Base-by-base conservation (phyloP, 1,140 invertebrate genomes). In the Drosophila elegans region DNA sequence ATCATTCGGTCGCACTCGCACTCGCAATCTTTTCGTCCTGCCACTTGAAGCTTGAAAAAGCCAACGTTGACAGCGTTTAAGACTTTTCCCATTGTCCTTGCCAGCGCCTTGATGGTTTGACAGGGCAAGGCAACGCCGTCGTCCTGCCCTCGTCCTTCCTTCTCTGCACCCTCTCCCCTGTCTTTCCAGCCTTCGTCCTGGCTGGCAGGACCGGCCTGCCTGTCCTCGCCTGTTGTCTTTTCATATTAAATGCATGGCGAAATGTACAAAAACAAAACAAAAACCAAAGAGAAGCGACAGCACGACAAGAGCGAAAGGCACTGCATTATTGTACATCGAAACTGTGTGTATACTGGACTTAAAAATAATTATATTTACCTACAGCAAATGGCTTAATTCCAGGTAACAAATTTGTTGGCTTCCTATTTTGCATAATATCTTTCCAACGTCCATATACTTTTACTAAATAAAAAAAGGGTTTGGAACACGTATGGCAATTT, bases 51-150 rank as follows among this genome's bases (percentile, higher is more conserved):
- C 72, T 68, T 68, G 74, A 88, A 88, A 88, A 89, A 89, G 83
- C 79, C 79, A 88, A 89, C 83, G 84, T 83, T 89, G 83, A 88
- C 84, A 88, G 83, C 84, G 80, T 89, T 89, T 88, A 88, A 88
- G 84, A 77, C 83, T 67, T 86, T 86, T 72, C 66, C 80, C 79
- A 83, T 88, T 88, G 84, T 88, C 83, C 84, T 88, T 83, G 83
- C 83, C 73, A 73, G 71, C 46, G 57, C 63, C 80, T 71, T 48
- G 69, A 67, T 66, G 78, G 46, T 67, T 67, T 84, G 80, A 84
- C 81, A 84, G 67, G 66, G 77, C 77, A 77, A 85, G 76, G 80
- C 80, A 71, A 78, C 32, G 27, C 36, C 46, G 7, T 25, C 57
- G 10, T 29, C n/a, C 61, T n/a, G 1, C 25, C 12, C 10, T 2